Evolutionary conservation across 2,888 invertebrate genomes (phyloP), one percentile per base, ranked within the genome.

Genomic region (Agrochola circellaris): DNA sequence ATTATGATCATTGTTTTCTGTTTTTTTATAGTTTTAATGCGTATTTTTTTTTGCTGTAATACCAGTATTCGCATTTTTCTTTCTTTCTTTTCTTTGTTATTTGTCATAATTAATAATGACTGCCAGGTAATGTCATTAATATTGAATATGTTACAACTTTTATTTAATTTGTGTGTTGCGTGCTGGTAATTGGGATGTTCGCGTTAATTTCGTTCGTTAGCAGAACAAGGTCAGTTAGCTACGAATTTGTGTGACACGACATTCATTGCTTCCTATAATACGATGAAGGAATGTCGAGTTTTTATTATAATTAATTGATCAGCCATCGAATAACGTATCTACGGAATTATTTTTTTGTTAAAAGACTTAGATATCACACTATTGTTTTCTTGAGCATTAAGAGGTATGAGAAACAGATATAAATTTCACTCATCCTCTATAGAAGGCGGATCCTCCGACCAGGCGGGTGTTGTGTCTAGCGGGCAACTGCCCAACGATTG

Each of bases 131-230:
- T 73, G 9, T 75, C n/a, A 54, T 75, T 75, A 75, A 45, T 51
- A 61, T 42, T 23, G 13, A 68, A 80, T 79, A 56, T 34, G 17
- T 68, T 56, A 65, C 13, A 83, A 65, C 13, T 51, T 62, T 20
- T 51, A 82, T 82, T 76, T 51, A 62, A 77, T 81, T 64, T 26
- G 48, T 42, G 17, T 23, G 48, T 54, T 48, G 54, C 64, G 60
- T 79, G 82, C 38, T 34, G 13, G 38, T 78, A 72, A 79, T 79
- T 51, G 83, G 65, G 77, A 82, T 68, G 77, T 66, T 66, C 65
- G n/a, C 30, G 64, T 65, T 79, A 58, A 82, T 76, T 67, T 82
- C 51, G 58, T 45, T 78, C 66, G 45, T 78, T 72, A 82, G 17
- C 68, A 0, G 17, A 34, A 34, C 82, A 82, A 79, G 77, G 79